Conservation (phyloP, 1,140 invertebrate genomes). For the Phocides pigmalion region DNA sequence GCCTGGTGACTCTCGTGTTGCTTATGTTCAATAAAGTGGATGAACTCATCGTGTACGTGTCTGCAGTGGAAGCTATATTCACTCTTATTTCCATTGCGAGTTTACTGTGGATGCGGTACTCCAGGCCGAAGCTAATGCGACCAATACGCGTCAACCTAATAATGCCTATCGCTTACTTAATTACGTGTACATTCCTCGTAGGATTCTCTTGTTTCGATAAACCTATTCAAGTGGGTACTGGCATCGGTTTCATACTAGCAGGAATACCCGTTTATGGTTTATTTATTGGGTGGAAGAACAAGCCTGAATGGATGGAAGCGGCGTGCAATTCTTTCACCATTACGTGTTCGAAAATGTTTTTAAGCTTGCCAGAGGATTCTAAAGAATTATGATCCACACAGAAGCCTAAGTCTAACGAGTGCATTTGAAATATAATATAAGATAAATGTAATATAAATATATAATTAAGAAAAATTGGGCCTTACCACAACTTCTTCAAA, state of each 20-base stretch:
- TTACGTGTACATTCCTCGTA: conserved; percentile 94
- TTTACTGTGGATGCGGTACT: conserved; percentile 93
- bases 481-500: no score
- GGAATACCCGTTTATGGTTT: conserved; percentile 95
- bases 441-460: no score
- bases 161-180: conserved; percentile 93
- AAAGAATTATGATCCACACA: conserved; percentile 73
- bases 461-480: no score
- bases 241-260: conserved; percentile 89
- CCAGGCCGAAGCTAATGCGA: conserved; percentile 88
- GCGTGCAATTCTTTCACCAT: conserved; percentile 87
- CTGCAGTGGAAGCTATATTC: conserved; percentile 97
- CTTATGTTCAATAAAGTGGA: conserved; percentile 95
- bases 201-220: conserved; percentile 90
- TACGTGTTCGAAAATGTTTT: conserved; percentile 89
- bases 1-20: conserved; percentile 91
- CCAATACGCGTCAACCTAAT: conserved; percentile 91
- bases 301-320: conserved; percentile 85
- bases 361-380: conserved; percentile 88
- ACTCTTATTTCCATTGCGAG: conserved; percentile 94
- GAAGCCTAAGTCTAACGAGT: conserved; percentile 16
- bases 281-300: conserved; percentile 93
- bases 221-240: conserved; percentile 92
- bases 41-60: conserved; percentile 96
- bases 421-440: no score